Conservation (phyloP, 1,140 invertebrate genomes). For the Penaeus vannamei region DNA sequence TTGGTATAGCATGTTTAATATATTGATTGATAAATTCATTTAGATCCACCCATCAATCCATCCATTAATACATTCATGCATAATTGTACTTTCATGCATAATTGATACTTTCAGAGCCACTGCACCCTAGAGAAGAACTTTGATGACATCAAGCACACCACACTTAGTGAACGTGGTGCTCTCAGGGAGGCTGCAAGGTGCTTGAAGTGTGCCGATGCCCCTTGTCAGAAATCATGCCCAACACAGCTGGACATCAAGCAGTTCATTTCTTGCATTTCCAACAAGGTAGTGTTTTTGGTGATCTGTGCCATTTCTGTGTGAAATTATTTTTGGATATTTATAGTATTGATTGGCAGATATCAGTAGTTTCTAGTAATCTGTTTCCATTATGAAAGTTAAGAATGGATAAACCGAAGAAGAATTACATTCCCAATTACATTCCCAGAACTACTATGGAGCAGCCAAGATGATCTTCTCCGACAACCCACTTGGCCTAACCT, state of each 20-base stretch:
- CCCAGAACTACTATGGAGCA: slow-evolving; percentile 96
- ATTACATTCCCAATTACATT: slow-evolving; percentile 66
- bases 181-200: slow-evolving; percentile 92
- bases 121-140: slow-evolving; percentile 83
- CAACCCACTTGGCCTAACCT: slow-evolving; percentile 96
- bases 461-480: slow-evolving; percentile 97
- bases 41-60: neutral
- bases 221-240: slow-evolving; percentile 98
- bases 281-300: slow-evolving; percentile 79
- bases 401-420: neutral
- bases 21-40: too few relatives aligned
- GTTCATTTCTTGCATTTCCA: slow-evolving; percentile 97
- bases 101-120: slow-evolving; percentile 28
- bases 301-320: neutral
- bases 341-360: too few relatives aligned
- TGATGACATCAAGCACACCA: slow-evolving; percentile 97
- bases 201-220: slow-evolving; percentile 97
- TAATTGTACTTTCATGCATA: neutral
- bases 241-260: slow-evolving; percentile 97
- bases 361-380: too few relatives aligned
- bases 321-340: too few relatives aligned
- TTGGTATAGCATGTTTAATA: too few relatives aligned
- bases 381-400: too few relatives aligned
- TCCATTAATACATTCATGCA: neutral
- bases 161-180: slow-evolving; percentile 93